Base-by-base conservation (phyloP, 2,888 invertebrate genomes). In the Lasius platythorax region DNA sequence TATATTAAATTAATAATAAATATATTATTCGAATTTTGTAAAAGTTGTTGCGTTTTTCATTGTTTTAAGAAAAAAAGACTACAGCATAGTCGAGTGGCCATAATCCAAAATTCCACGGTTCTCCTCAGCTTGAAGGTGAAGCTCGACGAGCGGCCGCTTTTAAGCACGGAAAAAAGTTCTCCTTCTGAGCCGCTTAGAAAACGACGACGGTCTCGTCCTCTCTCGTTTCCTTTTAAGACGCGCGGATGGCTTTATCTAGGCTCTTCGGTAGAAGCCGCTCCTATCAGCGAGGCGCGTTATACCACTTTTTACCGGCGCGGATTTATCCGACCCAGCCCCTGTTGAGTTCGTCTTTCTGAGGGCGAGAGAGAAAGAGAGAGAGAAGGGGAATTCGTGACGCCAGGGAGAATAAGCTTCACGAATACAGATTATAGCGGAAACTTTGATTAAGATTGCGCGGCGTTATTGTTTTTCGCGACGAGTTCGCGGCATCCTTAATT, bases 291-390 rank as follows among this genome's bases (percentile, higher is more conserved):
- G 84, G 63, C 82, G 70, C 76, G 87, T 86, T 89, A 87, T 91
- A 89, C 86, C 87, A 88, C 87, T 89, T 91, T 90, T 91, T 91
- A 86, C 86, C 76, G 64, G 63, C 46, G 64, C 82, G 85, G 86
- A 81, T 88, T 88, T 87, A 88, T 85, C 84, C 85, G 64, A 33
- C 64, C 58, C 53, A 75, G 28, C 37, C 72, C 37, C 37, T 72
- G 79, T 70, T 46, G 72, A 81, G 37, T 70, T 72, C 37, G 79
- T 46, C 61, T 63, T 70, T 53, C 53, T 12, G 46, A 63, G 75
- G n/a, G 9, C 12, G 58, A 76, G 46, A 28, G 43, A 63, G n/a
- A 61, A n/a, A 18, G 30, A 30, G 46, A 68, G 3, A 68, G 18
- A 30, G 6, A 53, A 5, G 15, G 28, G n/a, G 46, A 46, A 79